Evolutionary conservation across 2,113 vertebrate genomes (phyloP).

Genomic region (Oryzias javanicus): DNA sequence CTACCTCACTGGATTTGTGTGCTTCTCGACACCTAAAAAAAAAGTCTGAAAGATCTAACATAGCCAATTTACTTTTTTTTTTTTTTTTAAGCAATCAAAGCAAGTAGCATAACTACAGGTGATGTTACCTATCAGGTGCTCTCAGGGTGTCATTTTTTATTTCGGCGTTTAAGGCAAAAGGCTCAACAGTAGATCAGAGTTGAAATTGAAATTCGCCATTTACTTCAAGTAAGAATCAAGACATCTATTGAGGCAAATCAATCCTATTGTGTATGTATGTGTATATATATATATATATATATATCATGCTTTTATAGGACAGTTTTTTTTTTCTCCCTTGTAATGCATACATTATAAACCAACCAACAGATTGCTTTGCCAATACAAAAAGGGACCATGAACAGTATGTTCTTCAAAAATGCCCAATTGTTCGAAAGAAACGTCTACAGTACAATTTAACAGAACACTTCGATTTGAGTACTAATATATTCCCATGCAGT

Average conservation of each 20-base stretch:
- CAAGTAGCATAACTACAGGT: constrained; percentile 52
- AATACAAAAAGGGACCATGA: constrained; percentile 56
- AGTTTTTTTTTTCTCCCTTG: constrained; percentile 32
- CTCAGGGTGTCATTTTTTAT: constrained; percentile 59
- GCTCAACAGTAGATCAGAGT: constrained; percentile 76
- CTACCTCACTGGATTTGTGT: constrained; percentile 64
- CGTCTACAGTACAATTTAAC: constrained; percentile 42
- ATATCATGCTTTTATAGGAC: constrained; percentile 42
- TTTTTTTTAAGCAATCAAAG: constrained; percentile 38
- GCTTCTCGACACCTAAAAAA: constrained; percentile 62
- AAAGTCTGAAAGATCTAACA: constrained; percentile 40
- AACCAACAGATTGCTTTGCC: constrained; percentile 63
- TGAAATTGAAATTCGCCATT: constrained; percentile 71
- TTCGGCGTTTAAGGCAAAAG: constrained; percentile 75
- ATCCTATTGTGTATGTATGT: constrained; percentile 52
- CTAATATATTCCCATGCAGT: constrained; percentile 60
- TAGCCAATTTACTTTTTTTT: no score
- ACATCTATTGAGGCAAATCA: constrained; percentile 71
- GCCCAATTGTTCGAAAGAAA: constrained; percentile 57
- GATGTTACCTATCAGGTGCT: constrained; percentile 55
- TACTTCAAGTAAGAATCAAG: constrained; percentile 74
- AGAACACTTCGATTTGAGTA: constrained; percentile 54
- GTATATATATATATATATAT: constrained; percentile 25
- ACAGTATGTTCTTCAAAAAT: constrained; percentile 35
- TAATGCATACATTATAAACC: constrained; percentile 55